Percentiles rank a stretch among this genome's conserved stretches.
phyloP scores from a whole-genome alignment of 64 coral and sea anemone species.

The Orbicella faveolata region DNA sequence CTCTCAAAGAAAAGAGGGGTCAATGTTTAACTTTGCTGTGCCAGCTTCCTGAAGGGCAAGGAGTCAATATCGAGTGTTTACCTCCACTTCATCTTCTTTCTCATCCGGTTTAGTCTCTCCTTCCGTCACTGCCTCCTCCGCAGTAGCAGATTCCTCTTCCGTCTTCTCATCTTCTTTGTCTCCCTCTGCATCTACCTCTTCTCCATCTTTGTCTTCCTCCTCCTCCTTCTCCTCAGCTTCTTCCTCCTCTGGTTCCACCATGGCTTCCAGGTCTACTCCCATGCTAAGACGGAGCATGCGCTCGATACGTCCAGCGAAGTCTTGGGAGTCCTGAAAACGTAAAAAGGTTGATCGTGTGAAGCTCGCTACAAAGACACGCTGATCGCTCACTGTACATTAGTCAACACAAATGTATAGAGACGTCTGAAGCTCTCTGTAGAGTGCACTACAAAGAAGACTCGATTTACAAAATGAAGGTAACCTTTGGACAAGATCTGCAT shows the following conservation, averaged over 20 bases:
- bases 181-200: conserved; percentile 68
- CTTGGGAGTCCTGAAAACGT: conserved; percentile 66
- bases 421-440: too few relatives aligned
- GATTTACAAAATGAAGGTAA: too few relatives aligned
- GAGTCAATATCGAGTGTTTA: neutral
- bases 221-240: conserved; percentile 87
- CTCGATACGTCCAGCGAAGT: conserved; percentile 89
- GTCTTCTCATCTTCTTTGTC: conserved; percentile 57
- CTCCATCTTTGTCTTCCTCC: conserved; percentile 76
- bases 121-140: conserved; percentile 23
- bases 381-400: too few relatives aligned
- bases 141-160: conserved; percentile 15
- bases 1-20: neutral
- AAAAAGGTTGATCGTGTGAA: too few relatives aligned
- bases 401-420: too few relatives aligned
- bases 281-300: conserved; percentile 93
- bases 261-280: conserved; percentile 86
- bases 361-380: too few relatives aligned
- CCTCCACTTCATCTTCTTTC: conserved; percentile 97
- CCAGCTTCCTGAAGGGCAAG: too few relatives aligned
- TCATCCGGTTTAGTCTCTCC: conserved; percentile 70
- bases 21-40: too few relatives aligned
- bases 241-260: conserved; percentile 82
- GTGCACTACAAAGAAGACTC: too few relatives aligned
- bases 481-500: too few relatives aligned